These are phyloP conservation scores for Phaedon cochleariae DNA, from an alignment of 2,888 invertebrate species.

Conservation along the genomic window DNA sequence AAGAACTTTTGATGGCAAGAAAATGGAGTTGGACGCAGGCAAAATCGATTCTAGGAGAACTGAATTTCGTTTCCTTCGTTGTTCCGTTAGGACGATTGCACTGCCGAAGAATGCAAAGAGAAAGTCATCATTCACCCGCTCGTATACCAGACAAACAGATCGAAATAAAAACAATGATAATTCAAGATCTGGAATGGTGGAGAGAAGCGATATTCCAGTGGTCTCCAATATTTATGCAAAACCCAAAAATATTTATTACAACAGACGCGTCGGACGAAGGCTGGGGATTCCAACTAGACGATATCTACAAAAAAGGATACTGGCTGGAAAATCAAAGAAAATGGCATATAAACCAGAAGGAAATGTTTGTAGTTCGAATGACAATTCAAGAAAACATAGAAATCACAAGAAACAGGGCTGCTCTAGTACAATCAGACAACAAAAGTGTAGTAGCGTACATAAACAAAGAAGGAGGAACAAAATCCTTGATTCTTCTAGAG, in stretches of 20 bases:
- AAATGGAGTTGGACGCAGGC: background rate
- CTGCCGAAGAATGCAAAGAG: conserved; percentile 16
- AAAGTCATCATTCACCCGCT: conserved; percentile 6
- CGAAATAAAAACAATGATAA: background rate
- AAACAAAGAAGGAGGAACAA: background rate
- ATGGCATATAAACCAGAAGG: background rate
- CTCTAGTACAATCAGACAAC: background rate
- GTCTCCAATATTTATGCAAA: conserved; percentile 22
- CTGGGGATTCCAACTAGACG: conserved; percentile 33
- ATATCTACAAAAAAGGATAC: conserved; percentile 3
- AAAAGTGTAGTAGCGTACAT: background rate
- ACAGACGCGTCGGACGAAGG: conserved; percentile 35
- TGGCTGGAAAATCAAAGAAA: conserved; percentile 27
- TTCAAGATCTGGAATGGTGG: conserved; percentile 31
- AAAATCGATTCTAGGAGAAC: conserved; percentile 21
- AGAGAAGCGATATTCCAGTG: conserved; percentile 13
- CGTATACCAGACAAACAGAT: background rate
- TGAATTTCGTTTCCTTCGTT: conserved; percentile 21
- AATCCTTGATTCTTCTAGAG: background rate
- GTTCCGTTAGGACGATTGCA: conserved; percentile 24
- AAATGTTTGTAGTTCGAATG: background rate
- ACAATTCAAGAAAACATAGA: background rate
- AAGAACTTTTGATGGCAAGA: background rate
- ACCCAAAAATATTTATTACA: conserved; percentile 32
- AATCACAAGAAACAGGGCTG: background rate